These are phyloP conservation scores for Caenorhabditis macrosperma DNA, from an alignment of 2,888 invertebrate species.

Conservation along the genomic window DNA sequence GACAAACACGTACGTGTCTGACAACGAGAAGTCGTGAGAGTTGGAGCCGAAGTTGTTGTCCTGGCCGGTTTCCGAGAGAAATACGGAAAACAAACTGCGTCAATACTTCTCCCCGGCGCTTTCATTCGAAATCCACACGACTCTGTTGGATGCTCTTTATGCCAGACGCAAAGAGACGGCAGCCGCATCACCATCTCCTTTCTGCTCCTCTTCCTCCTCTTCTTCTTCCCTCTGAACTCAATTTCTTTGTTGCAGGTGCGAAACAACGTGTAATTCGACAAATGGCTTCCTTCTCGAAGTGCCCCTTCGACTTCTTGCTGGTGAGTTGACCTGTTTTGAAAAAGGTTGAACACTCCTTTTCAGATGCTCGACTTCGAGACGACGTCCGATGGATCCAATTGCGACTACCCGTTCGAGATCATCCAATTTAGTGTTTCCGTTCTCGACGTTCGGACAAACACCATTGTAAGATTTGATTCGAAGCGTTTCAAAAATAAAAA, in stretches of 20 bases:
- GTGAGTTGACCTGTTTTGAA: neutral
- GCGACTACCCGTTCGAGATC: constrained; percentile 15
- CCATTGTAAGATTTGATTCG: constrained; percentile 5
- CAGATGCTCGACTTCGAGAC: constrained; percentile 20
- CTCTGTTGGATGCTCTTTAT: neutral
- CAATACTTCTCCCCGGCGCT: neutral
- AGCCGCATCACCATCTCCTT: neutral
- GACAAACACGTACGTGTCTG: no score
- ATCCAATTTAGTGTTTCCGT: constrained; percentile 24
- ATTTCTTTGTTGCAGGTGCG: neutral
- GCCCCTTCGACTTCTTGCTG: neutral
- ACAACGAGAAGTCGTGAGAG: no score
- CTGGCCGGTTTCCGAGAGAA: no score
- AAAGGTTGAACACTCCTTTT: neutral
- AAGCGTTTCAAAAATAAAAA: neutral
- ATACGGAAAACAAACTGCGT: no score
- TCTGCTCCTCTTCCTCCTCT: neutral
- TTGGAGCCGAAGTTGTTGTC: no score
- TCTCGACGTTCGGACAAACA: neutral
- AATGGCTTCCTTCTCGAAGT: neutral
- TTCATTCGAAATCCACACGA: neutral
- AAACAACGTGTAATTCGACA: neutral
- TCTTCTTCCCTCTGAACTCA: neutral
- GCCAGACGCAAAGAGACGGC: no score
- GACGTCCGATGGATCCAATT: neutral